A percentile compares a stretch with the other conserved stretches of the same genome.
These are phyloP conservation scores for Sphyrna mokarran DNA, from an alignment of 2,113 vertebrate species.

Conservation along the genomic window DNA sequence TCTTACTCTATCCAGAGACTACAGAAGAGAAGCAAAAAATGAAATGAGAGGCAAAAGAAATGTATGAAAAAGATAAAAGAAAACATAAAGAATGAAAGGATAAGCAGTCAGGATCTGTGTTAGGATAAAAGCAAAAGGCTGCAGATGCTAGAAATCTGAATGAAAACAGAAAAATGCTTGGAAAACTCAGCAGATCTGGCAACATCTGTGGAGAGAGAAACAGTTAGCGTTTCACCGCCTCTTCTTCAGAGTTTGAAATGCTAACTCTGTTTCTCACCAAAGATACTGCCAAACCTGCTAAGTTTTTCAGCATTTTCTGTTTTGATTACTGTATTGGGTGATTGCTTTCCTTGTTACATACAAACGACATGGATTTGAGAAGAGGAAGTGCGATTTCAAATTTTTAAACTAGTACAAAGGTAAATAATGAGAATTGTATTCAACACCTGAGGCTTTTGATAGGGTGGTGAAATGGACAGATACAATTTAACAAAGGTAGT, in stretches of 20 bases:
- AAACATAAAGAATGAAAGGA: not conserved
- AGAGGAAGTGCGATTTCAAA: not conserved
- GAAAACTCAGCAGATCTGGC: too few relatives aligned
- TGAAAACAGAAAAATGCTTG: too few relatives aligned
- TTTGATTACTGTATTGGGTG: too few relatives aligned
- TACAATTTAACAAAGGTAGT: not conserved
- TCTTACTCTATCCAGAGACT: not conserved
- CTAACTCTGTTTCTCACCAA: too few relatives aligned
- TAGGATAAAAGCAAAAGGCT: too few relatives aligned
- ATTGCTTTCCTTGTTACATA: not conserved
- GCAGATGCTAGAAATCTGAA: too few relatives aligned
- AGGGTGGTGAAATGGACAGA: not conserved
- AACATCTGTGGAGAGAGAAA: too few relatives aligned
- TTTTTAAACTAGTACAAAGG: not conserved
- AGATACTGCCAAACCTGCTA: too few relatives aligned
- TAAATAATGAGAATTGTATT: not conserved
- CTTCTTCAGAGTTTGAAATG: too few relatives aligned
- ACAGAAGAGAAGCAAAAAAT: not conserved
- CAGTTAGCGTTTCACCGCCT: too few relatives aligned
- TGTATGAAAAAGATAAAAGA: too few relatives aligned
- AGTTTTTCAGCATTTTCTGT: too few relatives aligned
- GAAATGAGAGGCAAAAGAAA: not conserved
- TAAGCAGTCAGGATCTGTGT: not conserved
- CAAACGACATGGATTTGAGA: not conserved
- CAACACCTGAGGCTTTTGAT: not conserved